Evolutionary conservation across 2,797 vertebrate genomes (phyloP), one percentile per base, ranked within the genome.

Genomic region (Vespertilio murinus): DNA sequence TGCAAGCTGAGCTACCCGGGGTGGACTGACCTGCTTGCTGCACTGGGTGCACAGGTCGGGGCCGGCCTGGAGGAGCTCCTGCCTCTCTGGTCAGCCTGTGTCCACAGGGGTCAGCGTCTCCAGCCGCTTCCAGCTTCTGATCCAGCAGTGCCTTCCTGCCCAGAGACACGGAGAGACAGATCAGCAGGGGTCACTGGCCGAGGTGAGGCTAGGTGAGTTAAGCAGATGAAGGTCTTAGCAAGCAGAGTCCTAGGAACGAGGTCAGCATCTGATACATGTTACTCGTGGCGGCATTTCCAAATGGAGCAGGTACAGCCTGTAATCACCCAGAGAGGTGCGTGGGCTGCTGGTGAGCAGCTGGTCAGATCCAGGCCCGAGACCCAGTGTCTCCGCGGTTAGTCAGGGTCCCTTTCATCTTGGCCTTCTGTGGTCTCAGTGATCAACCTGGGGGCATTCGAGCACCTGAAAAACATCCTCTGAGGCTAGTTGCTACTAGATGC

Each of bases 11-110:
- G 73, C n/a, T 47, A 17, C 67, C 1, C 0, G 6, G 52, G n/a
- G 20, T 16, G 25, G 38, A 95, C 95, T 94, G 10, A 94, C 95
- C 94, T 95, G 85, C 20, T 16, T 45, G 78, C n/a, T 14, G 23
- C 22, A 12, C 64, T 40, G 35, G 74, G 40, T 28, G 28, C 0
- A 4, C 33, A 4, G 49, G 67, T 65, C 0, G 5, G 0, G 8
- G 4, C 56, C 0, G 6, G 67, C 56, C 47, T 8, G 30, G 59
- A 38, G 6, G 49, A 18, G 23, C 30, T 16, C 9, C 23, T 40
- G 35, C 49, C 14, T 5, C 17, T 78, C 45, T 16, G 4, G 40
- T 42, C 70, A 49, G 52, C 54, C 12, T 38, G 54, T 16, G 11
- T 79, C 52, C 2, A 4, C 40, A 25, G 20, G 25, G 33, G n/a